These are phyloP conservation scores for Dysdera silvatica DNA, from an alignment of 1,140 invertebrate genomes.

Conservation along the genomic window DNA sequence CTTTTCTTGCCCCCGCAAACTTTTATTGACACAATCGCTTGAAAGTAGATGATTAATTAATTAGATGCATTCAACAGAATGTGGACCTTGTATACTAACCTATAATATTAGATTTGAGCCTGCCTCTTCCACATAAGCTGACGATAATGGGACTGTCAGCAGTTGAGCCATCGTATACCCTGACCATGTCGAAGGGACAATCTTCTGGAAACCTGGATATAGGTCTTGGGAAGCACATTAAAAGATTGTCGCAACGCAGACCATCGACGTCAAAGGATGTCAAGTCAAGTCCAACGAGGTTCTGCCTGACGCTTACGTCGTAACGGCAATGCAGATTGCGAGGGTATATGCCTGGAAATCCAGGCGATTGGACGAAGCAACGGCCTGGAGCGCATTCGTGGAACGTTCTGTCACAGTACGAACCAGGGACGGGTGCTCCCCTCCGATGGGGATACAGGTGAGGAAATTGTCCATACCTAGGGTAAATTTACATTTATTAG, in stretches of 20 bases:
- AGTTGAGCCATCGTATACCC: conserved; percentile 80
- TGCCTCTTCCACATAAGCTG: conserved; percentile 86
- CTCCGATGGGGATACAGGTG: conserved; percentile 81
- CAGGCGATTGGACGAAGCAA: conserved; percentile 84
- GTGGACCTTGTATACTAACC: conserved; percentile 41
- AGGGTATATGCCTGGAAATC: conserved; percentile 83
- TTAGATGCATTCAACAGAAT: background rate
- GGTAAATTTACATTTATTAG: no score
- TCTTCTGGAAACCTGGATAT: conserved; percentile 56
- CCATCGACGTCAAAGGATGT: conserved; percentile 75
- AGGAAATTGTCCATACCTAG: conserved; percentile 73
- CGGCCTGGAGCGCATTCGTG: conserved; percentile 70
- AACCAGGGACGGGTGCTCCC: conserved; percentile 67
- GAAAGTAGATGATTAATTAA: no score
- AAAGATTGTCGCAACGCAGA: conserved; percentile 84
- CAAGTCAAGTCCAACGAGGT: conserved; percentile 32
- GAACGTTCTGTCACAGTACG: conserved; percentile 72
- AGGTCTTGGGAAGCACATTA: conserved; percentile 85
- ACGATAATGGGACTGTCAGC: conserved; percentile 76
- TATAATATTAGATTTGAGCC: conserved; percentile 87
- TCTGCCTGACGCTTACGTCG: conserved; percentile 30
- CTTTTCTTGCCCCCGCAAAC: no score
- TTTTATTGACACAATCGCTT: no score
- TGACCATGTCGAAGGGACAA: conserved; percentile 83
- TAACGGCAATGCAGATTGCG: conserved; percentile 70